Evolutionary conservation across 2,888 invertebrate genomes (phyloP), one percentile per base, ranked within the genome.

Genomic region (Lochmaea capreae): DNA sequence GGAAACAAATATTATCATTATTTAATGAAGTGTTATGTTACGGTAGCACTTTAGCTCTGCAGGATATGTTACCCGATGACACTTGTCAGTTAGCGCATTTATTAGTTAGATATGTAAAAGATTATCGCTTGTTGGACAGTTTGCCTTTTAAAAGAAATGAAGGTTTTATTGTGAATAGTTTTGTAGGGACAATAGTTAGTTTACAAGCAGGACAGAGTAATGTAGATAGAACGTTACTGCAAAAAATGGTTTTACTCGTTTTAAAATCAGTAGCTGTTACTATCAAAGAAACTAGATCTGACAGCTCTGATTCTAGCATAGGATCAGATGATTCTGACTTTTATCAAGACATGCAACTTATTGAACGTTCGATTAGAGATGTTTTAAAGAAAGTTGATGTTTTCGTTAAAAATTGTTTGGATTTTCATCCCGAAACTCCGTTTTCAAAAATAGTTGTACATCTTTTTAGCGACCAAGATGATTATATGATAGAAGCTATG

Each of bases 21-120:
- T 95, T 96, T 81, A 96, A 96, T 86, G 96, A 97, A 87, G 95
- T 96, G 10, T 87, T 97, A 67, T 97, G 97, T 86, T 97, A 97
- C 86, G 96, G 96, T 3, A 96, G 95, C 78, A 97, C 97, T 46
- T 88, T 97, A 80, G 96, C 96, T 1, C 88, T 97, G 78, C 96
- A 97, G 87, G 96, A 96, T 85, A 91, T 94, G 82, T 87, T 96
- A 79, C 95, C 95, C 4, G 95, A 96, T 85, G 96, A 96, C 85
- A 96, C 96, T 22, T 96, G 96, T 85, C 92, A 93, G 82, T 86
- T 96, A 78, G 96, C 96, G 4, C 95, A 96, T 85, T 91, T 94
- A 65, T 93, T 97, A 77, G 95, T 96, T 1, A 90, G 96, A 65
- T 94, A 93, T 84, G 95, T 96, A 0, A 95, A 95, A 87, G 95